These are phyloP conservation scores for Chelon labrosus DNA, from an alignment of 2,797 vertebrate species.

Conservation along the genomic window DNA sequence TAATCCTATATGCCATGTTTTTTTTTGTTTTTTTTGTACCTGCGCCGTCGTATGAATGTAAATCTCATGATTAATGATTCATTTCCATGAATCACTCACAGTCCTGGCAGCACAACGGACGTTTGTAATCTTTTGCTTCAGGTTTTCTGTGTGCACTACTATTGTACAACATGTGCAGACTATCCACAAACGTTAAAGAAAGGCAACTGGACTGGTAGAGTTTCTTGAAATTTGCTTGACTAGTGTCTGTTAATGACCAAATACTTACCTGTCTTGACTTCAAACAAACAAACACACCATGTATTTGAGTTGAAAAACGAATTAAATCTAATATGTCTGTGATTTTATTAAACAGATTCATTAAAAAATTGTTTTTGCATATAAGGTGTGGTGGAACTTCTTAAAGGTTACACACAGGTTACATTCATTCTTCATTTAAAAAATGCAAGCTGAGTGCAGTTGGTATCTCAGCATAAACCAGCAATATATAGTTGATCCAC, in stretches of 20 bases:
- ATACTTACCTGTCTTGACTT: not conserved
- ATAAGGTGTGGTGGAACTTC: not conserved
- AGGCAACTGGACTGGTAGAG: too few species aligned
- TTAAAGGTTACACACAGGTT: too few species aligned
- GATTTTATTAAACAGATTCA: constrained; percentile 43
- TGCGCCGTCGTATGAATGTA: not conserved
- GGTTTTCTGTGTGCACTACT: not conserved
- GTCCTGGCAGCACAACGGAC: not conserved
- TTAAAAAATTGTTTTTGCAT: not conserved
- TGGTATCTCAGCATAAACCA: not conserved
- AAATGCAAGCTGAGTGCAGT: too few species aligned
- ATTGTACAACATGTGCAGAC: not conserved
- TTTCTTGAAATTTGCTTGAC: too few species aligned
- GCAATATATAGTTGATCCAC: not conserved
- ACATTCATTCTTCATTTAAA: too few species aligned
- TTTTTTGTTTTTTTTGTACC: not conserved
- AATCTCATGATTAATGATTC: not conserved
- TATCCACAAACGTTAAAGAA: not conserved
- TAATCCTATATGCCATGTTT: not conserved
- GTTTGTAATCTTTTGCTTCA: not conserved
- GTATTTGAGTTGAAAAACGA: not conserved
- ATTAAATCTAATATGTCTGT: not conserved
- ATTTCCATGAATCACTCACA: not conserved
- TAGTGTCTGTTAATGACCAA: too few species aligned
- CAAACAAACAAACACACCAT: not conserved